Evolutionary conservation across 1,140 invertebrate species (phyloP), one percentile per base, ranked within the genome.

Genomic region (Drosophila lini): DNA sequence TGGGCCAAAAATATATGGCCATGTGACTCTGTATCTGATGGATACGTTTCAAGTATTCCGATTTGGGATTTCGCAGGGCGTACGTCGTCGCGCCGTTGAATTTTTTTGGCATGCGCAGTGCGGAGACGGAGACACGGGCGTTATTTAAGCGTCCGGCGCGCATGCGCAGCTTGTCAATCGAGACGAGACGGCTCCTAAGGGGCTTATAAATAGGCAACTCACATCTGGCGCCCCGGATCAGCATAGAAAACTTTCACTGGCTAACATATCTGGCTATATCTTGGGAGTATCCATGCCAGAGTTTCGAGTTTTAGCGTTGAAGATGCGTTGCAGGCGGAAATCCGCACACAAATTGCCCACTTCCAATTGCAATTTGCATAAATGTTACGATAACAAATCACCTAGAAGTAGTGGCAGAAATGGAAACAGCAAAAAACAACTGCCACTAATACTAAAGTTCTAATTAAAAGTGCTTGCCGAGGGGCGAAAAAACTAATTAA

Each of bases 191-290:
- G 16, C 45, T 71, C 25, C 25, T 22, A 38, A 19, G 53, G 34
- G 45, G 58, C 36, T 31, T 63, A 60, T 63, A 32, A 70, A 70
- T 64, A 45, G 58, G 70, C 62, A 80, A 25, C 61, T 62, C 62
- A 74, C 73, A 74, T 68, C 60, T 56, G 59, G 36, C 57, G 40
- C 32, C 48, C 34, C 59, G 41, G 50, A 59, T 55, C 74, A 74
- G 79, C 71, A 82, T 88, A 88, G 83, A 88, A 81, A 88, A 86
- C 83, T 86, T 86, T 88, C 83, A 88, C 83, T 86, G 48, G 34
- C 50, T 38, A 25, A 19, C 25, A 25, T 25, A 53, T 48, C 32
- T 74, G 56, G 64, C 48, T 78, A 42, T 50, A 32, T 53, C 32
- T 36, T 31, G 48, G 47, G 59, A 57, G 19, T 19, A 19, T 50